A percentile compares a stretch with the other conserved stretches of the same genome.
phyloP scores from a whole-genome alignment of 2,113 vertebrate genomes.

The Falco punctatus region DNA sequence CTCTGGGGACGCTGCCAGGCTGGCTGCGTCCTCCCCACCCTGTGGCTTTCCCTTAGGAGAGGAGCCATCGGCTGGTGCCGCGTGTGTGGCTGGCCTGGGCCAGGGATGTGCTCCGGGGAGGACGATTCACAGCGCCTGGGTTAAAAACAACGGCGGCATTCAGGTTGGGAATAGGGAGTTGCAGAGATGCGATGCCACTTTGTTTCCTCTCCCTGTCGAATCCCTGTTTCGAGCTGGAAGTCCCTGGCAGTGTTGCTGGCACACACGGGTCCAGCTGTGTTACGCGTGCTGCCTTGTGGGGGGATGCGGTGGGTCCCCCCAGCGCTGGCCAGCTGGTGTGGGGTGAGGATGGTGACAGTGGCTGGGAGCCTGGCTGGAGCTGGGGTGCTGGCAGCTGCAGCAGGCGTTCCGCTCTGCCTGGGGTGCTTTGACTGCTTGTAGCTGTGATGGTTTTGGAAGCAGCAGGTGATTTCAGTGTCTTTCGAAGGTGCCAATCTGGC shows the following conservation, averaged over 20 bases:
- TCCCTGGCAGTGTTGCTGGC: background rate
- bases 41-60: background rate
- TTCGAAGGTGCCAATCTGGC: background rate
- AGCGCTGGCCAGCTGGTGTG: fast-evolving
- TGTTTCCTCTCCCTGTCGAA: background rate
- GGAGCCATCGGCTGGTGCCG: background rate
- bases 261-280: fast-evolving
- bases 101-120: background rate
- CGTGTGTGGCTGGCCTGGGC: background rate
- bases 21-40: background rate
- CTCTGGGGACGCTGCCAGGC: background rate
- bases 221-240: background rate
- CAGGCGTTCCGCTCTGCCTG: background rate
- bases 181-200: background rate
- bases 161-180: background rate
- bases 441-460: background rate
- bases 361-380: background rate
- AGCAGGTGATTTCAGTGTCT: background rate
- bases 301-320: background rate
- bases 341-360: background rate
- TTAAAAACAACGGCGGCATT: background rate
- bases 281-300: background rate
- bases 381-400: background rate
- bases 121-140: fast-evolving
- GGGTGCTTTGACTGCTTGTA: background rate